Evolutionary conservation across 2,797 vertebrate species (phyloP), one percentile per base, ranked within the genome.

Genomic region (Onychomys arenicola): DNA sequence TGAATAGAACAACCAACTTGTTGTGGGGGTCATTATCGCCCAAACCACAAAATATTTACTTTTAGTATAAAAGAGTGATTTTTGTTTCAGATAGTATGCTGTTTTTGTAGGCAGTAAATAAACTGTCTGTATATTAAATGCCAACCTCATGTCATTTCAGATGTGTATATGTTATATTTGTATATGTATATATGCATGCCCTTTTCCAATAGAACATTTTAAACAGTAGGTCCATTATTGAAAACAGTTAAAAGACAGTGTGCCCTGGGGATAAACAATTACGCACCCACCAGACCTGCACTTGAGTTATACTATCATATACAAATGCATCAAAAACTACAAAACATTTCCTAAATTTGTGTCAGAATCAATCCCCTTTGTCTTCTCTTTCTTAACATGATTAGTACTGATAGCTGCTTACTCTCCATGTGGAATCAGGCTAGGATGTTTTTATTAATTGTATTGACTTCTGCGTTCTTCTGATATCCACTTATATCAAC

Each of bases 41-140:
- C 80, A 87, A 32, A 32, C 10, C 55, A n/a, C 25, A 69, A 84
- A 91, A 77, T 0, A 61, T 46, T 63, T 95, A 76, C 52, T 71
- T 94, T 93, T 89, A 67, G 11, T 80, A 40, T 46, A 40, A 23
- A 11, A 67, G 90, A 96, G 83, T 23, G n/a, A 49, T 84, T 17
- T 82, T 19, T 34, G 83, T 69, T 43, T 80, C 75, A 61, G 46
- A 65, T 73, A 32, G 4, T 82, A 67, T 67, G 21, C 5, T 59
- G 27, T 57, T 90, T 67, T 71, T 67, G 37, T 65, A 34, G 59
- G 0, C 32, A 23, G 59, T 91, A 5, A 87, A 80, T 78, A 93
- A 88, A 89, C 52, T 86, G 4, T 81, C 21, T 89, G 29, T 10
- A 71, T 6, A 46, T 43, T 65, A 80, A 84, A 89, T 78, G 40